Evolutionary conservation across 1,140 invertebrate species (phyloP), one percentile per base, ranked within the genome.

Genomic region (Drosophila persimilis): DNA sequence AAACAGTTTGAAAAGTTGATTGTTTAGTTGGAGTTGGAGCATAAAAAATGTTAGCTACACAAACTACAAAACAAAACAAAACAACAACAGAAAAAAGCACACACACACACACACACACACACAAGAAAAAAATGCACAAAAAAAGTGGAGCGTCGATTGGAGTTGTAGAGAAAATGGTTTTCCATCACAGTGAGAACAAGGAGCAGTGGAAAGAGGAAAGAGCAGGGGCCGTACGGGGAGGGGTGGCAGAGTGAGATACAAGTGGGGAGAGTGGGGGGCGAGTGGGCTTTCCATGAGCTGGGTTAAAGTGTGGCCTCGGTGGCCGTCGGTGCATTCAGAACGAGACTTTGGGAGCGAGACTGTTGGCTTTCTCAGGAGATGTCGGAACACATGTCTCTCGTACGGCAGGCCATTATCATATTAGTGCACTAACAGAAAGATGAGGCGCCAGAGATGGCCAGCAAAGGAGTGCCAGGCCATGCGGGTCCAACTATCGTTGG

Each of bases 11-110:
- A 88, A 88, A 88, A 88, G 83, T 88, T 88, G 83, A 88, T 88
- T 88, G 83, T 88, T 88, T 88, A 88, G 83, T 88, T 88, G 83
- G 77, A 88, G 83, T 88, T 88, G 83, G 80, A 88, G 83, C 83
- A 86, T 80, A 85, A 85, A 76, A 80, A 77, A 84, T 83, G 79
- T 71, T 81, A 76, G 63, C 79, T 81, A 69, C 65, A 71, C 65
- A 71, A 71, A 70, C 65, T 51, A 52, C 64, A 54, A 70, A 56
- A 69, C 44, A 41, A 65, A 56, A 51, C 6, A 20, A 3, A 20
- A 2, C 41, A 15, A n/a, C 31, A 17, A 46, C 15, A 41, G n/a
- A 64, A 56, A 57, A 26, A 24, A 44, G 17, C 17, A 15, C 55
- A 6, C 24, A 43, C 5, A 57, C 20, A 20, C 20, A 20, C 20